Conservation (phyloP, 2,113 vertebrate genomes). For the Cromileptes altivelis region DNA sequence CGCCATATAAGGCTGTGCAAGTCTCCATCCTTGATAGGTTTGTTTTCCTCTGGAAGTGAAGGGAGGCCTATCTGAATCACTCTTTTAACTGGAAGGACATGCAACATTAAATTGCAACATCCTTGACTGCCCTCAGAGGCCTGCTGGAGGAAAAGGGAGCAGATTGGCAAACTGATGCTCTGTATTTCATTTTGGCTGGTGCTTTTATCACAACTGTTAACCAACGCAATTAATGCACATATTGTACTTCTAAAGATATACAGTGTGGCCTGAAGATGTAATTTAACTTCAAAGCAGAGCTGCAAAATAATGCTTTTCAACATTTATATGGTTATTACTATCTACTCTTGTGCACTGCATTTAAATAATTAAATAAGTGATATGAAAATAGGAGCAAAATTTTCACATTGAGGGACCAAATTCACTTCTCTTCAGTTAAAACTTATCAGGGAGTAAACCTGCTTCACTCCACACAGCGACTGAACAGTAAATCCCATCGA, state of each 20-base stretch:
- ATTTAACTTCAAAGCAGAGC: conserved; percentile 32
- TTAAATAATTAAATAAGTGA: neutral
- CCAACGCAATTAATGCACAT: neutral
- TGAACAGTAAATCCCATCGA: conserved; percentile 8
- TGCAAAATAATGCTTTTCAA: neutral
- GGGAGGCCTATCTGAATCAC: conserved; percentile 36
- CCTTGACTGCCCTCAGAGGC: conserved; percentile 53
- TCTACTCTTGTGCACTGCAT: neutral
- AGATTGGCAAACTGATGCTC: conserved; percentile 38
- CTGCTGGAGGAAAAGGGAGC: conserved; percentile 27
- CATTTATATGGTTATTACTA: neutral
- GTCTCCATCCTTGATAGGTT: conserved; percentile 50
- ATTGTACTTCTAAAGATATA: neutral
- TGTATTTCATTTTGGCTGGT: neutral
- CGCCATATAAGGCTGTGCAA: conserved; percentile 13
- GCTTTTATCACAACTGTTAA: conserved; percentile 15
- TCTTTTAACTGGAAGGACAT: conserved; percentile 49
- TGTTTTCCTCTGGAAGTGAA: conserved; percentile 56
- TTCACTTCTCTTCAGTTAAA: neutral
- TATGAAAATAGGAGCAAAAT: neutral
- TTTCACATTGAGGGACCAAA: neutral
- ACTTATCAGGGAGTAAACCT: conserved; percentile 8
- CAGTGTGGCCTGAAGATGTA: neutral
- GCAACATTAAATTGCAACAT: conserved; percentile 59
- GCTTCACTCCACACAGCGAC: conserved; percentile 18